These are phyloP conservation scores for Anguilla rostrata DNA, from an alignment of 2,113 vertebrate species.

Conservation along the genomic window DNA sequence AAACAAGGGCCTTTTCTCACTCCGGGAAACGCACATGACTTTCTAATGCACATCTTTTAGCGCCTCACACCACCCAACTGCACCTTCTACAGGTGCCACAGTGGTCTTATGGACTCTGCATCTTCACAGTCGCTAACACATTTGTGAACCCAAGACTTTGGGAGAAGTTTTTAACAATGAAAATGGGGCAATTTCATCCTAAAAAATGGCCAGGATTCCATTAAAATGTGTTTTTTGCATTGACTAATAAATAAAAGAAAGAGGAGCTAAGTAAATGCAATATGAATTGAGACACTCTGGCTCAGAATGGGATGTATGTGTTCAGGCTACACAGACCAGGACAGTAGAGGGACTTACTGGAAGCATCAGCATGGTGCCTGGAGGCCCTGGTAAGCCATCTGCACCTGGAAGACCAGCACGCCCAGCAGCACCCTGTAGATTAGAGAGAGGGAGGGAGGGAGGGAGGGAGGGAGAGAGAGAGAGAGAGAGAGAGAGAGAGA, in stretches of 20 bases:
- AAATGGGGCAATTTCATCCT: not conserved
- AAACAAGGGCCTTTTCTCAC: conserved; percentile 1
- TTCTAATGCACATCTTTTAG: not conserved
- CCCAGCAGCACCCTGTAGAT: conserved; percentile 83
- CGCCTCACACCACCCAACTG: not conserved
- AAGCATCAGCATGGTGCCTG: conserved; percentile 95
- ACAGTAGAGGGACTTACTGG: conserved; percentile 74
- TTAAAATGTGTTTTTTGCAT: not conserved
- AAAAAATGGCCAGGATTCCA: not conserved
- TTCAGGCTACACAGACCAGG: not conserved
- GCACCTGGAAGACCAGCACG: conserved; percentile 91
- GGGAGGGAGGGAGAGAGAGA: not conserved
- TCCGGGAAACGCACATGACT: not conserved
- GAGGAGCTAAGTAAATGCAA: not conserved
- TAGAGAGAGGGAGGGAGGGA: not conserved
- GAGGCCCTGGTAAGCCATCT: conserved; percentile 90
- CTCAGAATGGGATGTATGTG: too few species aligned
- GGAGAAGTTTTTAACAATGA: not conserved
- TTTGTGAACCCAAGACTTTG: not conserved
- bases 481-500: not conserved
- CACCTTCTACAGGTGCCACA: not conserved
- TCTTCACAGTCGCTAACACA: not conserved
- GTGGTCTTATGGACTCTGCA: not conserved
- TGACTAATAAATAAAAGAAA: not conserved
- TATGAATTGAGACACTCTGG: too few species aligned